Percentiles rank a stretch among this genome's conserved stretches.
phyloP scores from a whole-genome alignment of 2,113 vertebrate species.

The Spermophilus dauricus region DNA sequence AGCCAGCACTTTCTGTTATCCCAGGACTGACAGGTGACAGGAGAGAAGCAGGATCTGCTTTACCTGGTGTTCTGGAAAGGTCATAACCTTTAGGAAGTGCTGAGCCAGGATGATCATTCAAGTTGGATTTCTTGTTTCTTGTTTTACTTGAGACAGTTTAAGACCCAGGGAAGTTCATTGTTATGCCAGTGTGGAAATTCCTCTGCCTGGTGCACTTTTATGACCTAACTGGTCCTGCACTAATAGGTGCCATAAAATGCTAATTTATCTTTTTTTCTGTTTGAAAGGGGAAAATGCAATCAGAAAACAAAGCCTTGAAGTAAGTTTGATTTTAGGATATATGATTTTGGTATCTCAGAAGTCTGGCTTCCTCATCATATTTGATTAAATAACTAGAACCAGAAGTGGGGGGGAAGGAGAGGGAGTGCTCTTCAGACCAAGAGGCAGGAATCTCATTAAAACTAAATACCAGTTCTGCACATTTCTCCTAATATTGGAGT shows the following conservation, averaged over 20 bases:
- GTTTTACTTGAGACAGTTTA: neutral
- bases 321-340: neutral
- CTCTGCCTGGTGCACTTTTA: neutral
- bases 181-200: conserved; percentile 25
- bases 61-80: neutral
- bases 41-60: neutral
- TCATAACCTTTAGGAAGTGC: neutral
- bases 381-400: neutral
- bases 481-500: neutral
- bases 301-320: conserved; percentile 53
- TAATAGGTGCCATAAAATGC: conserved; percentile 46
- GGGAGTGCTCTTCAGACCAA: neutral
- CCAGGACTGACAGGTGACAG: neutral
- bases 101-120: neutral
- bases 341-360: conserved; percentile 2
- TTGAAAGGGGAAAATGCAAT: conserved; percentile 16
- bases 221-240: neutral
- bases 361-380: neutral
- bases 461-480: neutral
- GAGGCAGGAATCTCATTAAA: neutral
- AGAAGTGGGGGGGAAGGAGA: too few species aligned
- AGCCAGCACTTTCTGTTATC: neutral
- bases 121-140: conserved; percentile 11
- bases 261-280: neutral
- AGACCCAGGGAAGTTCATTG: conserved; percentile 1